Evolutionary conservation across 2,888 invertebrate species (phyloP).

Genomic region (Brachyptera risi): DNA sequence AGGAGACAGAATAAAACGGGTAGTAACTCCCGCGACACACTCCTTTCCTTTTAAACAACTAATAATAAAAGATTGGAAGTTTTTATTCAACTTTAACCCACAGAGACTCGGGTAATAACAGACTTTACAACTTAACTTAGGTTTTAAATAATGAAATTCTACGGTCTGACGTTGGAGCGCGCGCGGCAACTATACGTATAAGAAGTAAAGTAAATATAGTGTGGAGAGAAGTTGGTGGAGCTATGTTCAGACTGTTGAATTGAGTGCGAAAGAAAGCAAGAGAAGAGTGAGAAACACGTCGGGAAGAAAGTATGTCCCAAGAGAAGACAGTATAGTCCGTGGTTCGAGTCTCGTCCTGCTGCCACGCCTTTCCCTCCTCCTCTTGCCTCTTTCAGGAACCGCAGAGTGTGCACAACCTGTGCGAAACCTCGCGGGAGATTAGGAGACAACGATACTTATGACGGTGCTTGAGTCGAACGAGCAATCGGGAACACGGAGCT

Average conservation of each 20-base stretch:
- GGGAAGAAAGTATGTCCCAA: neutral
- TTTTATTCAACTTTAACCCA: constrained; percentile 15
- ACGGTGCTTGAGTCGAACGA: neutral
- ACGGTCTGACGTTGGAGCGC: neutral
- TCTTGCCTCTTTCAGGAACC: neutral
- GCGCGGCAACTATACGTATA: neutral
- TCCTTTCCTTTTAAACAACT: neutral
- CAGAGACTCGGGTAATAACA: constrained; percentile 17
- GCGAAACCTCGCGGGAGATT: neutral
- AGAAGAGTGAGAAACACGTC: neutral
- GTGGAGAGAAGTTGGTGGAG: neutral
- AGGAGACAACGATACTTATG: neutral
- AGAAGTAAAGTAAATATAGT: neutral
- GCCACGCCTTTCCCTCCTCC: neutral
- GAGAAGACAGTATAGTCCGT: neutral
- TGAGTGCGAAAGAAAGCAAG: neutral
- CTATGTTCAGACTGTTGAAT: neutral
- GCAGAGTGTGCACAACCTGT: neutral
- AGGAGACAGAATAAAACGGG: too few relatives aligned
- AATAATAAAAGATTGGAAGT: constrained; percentile 16
- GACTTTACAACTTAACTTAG: constrained; percentile 12
- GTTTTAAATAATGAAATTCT: constrained; percentile 12
- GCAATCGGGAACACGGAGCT: neutral
- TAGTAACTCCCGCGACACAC: too few relatives aligned
- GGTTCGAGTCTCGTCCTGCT: neutral